These are phyloP conservation scores for Mormyrus hasselquistii DNA, from an alignment of 2,797 vertebrate genomes.

Conservation along the genomic window DNA sequence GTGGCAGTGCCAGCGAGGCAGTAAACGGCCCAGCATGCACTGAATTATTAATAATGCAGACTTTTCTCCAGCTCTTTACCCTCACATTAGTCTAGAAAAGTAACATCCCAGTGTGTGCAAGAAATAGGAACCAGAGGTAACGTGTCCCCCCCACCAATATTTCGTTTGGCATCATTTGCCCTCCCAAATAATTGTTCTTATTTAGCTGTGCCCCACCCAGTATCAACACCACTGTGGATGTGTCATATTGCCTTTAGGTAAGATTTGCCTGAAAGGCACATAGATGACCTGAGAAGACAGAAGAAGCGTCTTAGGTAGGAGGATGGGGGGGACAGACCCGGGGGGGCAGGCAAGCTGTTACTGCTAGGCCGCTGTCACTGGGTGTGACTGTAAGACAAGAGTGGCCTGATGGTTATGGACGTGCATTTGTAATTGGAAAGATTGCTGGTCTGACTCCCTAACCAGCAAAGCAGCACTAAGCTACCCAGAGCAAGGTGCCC, in stretches of 20 bases:
- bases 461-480: too few relatives aligned
- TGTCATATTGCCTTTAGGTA: not conserved
- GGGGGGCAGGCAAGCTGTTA: not conserved
- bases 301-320: not conserved
- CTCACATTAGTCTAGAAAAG: not conserved
- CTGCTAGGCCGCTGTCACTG: not conserved
- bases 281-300: not conserved
- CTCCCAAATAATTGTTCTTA: not conserved
- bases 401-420: too few relatives aligned
- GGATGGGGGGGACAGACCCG: not conserved
- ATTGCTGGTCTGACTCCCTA: too few relatives aligned
- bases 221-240: not conserved
- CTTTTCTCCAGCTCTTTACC: not conserved
- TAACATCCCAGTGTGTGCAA: not conserved
- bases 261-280: not conserved
- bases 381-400: not conserved
- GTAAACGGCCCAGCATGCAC: not conserved
- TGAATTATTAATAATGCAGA: constrained; percentile 2
- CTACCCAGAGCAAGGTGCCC: too few relatives aligned
- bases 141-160: not conserved
- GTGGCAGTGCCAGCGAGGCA: not conserved
- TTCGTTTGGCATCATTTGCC: not conserved
- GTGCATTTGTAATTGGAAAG: too few relatives aligned
- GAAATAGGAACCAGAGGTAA: not conserved
- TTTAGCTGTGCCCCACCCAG: not conserved